These are phyloP conservation scores for Apocheima hispidaria DNA, from an alignment of 2,888 invertebrate species.

Conservation along the genomic window DNA sequence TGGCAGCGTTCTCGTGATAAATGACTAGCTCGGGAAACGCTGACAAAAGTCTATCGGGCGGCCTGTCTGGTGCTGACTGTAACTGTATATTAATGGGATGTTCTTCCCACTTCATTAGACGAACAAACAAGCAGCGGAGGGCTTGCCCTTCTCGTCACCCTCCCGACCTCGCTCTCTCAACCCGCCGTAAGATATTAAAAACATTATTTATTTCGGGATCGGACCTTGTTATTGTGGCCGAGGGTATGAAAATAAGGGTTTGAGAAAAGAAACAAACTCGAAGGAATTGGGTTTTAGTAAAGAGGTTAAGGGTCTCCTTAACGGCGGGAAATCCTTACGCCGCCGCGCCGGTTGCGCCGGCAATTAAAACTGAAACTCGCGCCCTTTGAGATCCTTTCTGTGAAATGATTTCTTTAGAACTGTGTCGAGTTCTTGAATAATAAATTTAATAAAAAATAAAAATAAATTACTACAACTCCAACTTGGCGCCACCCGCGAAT, in stretches of 20 bases:
- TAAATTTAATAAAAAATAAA: too few species aligned
- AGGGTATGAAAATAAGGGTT: constrained; percentile 49
- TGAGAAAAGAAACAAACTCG: constrained; percentile 51
- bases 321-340: constrained; percentile 37
- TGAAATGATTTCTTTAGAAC: constrained; percentile 29
- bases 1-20: constrained; percentile 40
- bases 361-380: constrained; percentile 41
- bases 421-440: constrained; percentile 23
- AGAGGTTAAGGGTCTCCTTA: constrained; percentile 48
- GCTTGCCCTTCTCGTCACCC: constrained; percentile 69
- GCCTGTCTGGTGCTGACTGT: constrained; percentile 61
- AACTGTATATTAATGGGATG: constrained; percentile 74
- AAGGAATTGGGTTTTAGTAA: constrained; percentile 47
- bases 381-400: constrained; percentile 34
- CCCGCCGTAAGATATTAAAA: constrained; percentile 54
- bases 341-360: constrained; percentile 30
- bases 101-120: constrained; percentile 80
- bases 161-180: constrained; percentile 62
- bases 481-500: too few species aligned
- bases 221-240: constrained; percentile 52
- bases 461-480: too few species aligned
- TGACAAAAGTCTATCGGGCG: constrained; percentile 51
- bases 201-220: constrained; percentile 49
- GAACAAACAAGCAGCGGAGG: constrained; percentile 75
- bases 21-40: constrained; percentile 43